Conservation (phyloP, 92 coral and sea anemone species). For the Parazoanthus swiftii region DNA sequence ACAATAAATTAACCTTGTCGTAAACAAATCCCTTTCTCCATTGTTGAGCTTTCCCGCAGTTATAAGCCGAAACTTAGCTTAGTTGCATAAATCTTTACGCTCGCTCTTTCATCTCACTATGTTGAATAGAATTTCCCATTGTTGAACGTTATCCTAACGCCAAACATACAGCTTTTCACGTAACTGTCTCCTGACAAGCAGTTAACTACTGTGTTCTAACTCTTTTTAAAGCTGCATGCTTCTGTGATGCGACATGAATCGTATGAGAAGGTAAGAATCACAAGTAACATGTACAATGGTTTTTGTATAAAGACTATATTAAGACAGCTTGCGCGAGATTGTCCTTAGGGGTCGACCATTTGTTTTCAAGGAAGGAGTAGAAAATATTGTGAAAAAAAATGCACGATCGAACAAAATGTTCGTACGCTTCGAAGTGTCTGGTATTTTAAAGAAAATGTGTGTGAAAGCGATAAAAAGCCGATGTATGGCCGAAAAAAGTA, state of each 20-base stretch:
- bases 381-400: no score
- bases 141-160: not conserved
- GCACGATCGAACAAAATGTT: no score
- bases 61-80: not conserved
- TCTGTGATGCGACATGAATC: conserved; percentile 79
- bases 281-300: not conserved
- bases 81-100: not conserved
- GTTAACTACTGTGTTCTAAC: not conserved
- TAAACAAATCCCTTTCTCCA: not conserved
- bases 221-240: conserved; percentile 72
- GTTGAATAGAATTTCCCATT: not conserved
- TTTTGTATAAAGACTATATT: not conserved
- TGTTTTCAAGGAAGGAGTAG: no score
- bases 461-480: no score
- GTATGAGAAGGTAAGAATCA: not conserved
- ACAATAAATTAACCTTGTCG: not conserved
- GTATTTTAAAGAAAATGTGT: no score
- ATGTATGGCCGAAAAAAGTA: no score
- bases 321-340: no score
- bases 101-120: not conserved
- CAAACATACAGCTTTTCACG: not conserved
- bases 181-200: not conserved
- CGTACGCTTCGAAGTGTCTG: no score
- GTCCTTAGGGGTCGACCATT: no score
- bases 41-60: not conserved